phyloP scores from a whole-genome alignment of 2,113 vertebrate genomes.

The Phyllostomus discolor region DNA sequence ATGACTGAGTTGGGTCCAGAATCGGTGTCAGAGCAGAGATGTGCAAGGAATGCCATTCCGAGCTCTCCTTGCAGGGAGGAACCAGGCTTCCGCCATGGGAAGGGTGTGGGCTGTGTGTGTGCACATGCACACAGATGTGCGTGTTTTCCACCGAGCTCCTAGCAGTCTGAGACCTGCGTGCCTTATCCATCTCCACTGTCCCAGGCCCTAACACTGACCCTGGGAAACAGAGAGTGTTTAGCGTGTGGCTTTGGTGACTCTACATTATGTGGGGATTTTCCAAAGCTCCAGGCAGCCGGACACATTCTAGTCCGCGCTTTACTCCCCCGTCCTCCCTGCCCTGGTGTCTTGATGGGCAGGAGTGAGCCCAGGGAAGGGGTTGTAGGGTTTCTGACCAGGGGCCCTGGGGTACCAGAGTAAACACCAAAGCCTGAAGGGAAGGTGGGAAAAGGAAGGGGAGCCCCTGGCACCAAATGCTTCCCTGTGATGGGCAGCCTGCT shows the following conservation, averaged over 20 bases:
- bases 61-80: not conserved
- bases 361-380: not conserved
- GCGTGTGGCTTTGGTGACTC: not conserved
- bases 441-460: not conserved
- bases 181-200: not conserved
- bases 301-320: not conserved
- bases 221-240: not conserved
- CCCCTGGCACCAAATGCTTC: accelerated
- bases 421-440: not conserved
- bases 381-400: not conserved
- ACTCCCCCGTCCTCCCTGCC: no score
- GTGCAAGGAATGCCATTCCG: not conserved
- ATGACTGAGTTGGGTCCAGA: not conserved
- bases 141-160: not conserved
- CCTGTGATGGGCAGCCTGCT: not conserved
- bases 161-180: not conserved
- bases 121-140: no score
- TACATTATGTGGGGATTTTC: not conserved
- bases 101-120: not conserved
- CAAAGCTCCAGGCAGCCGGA: not conserved
- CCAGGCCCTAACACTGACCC: not conserved
- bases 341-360: not conserved
- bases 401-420: not conserved
- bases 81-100: not conserved
- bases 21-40: not conserved